phyloP scores from a whole-genome alignment of 2,888 invertebrate genomes.

The Erynnis tages region DNA sequence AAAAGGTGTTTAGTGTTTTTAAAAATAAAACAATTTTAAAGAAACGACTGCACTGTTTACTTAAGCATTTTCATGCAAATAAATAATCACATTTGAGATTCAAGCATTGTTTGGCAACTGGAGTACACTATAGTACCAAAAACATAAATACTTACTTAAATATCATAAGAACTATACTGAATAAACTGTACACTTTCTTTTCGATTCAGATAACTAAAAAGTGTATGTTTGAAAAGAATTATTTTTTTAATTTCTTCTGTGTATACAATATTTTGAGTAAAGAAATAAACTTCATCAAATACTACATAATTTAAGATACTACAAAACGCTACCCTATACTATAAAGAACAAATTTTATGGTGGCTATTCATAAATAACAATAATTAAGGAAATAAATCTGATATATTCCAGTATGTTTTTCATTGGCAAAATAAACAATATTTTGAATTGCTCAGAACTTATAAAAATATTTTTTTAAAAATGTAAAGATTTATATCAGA shows the following conservation, averaged over 20 bases:
- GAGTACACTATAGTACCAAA: constrained; percentile 36
- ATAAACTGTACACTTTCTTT: background rate
- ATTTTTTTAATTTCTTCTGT: no score
- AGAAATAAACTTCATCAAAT: no score
- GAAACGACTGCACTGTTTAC: constrained; percentile 75
- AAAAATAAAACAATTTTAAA: constrained; percentile 43
- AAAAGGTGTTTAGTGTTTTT: background rate
- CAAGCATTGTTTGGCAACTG: constrained; percentile 48
- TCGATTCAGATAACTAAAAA: background rate
- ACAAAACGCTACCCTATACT: no score
- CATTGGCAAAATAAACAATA: no score
- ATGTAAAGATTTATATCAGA: background rate
- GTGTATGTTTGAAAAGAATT: no score
- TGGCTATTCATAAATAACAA: no score
- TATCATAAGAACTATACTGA: constrained; percentile 21
- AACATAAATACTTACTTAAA: constrained; percentile 31
- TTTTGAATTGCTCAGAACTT: no score
- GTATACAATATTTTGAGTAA: no score
- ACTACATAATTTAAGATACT: no score
- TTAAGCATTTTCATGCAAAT: constrained; percentile 77
- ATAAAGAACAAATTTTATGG: no score
- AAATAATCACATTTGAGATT: constrained; percentile 58
- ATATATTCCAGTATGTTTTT: no score
- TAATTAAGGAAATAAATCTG: no score
- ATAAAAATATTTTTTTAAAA: background rate